Evolutionary conservation across 2,113 vertebrate genomes (phyloP), one percentile per base, ranked within the genome.

Genomic region (Ceyx margarethae): DNA sequence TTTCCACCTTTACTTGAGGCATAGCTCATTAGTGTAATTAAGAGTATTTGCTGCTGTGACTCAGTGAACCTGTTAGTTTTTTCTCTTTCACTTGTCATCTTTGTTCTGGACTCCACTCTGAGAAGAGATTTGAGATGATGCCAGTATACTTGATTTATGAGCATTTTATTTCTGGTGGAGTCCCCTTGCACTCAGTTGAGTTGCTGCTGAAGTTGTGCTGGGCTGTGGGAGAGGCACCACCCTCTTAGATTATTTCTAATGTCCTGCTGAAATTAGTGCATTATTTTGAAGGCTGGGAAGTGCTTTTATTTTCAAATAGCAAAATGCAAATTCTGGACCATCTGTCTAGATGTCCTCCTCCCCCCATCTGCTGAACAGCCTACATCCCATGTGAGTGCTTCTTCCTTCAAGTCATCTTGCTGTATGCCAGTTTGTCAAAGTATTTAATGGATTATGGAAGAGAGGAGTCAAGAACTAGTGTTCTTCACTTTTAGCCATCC

Each of bases 311-410:
- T 85, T 85, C 1, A 3, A 73, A 80, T 87, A 73, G 57, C 58
- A 85, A 91, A 92, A 94, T 85, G 85, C 87, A 87, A 85, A 94
- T 82, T 94, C n/a, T 45, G 67, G 85, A 87, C 94, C 93, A 95
- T 94, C 87, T 95, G 93, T 89, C 75, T 94, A 77, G 82, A 87
- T 94, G 81, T 91, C 75, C 78, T 92, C 46, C 58, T 43, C 91
- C 43, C 45, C 75, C 45, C 61, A 93, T 89, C 93, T 95, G 94
- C 75, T 92, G 48, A 94, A 33, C 71, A 89, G 71, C 84, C 62
- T 76, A 66, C 60, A 56, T 87, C 87, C 9, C 53, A 37, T 69
- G 79, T 29, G 78, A 35, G 33, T 66, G 37, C 50, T 80, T 33
- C 75, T 82, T 95, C 71, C 89, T 92, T 94, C 53, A 61, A 45